A percentile compares a stretch with the other conserved stretches of the same genome.
phyloP scores from a whole-genome alignment of 2,888 invertebrate species.

The Nesidiocoris tenuis region DNA sequence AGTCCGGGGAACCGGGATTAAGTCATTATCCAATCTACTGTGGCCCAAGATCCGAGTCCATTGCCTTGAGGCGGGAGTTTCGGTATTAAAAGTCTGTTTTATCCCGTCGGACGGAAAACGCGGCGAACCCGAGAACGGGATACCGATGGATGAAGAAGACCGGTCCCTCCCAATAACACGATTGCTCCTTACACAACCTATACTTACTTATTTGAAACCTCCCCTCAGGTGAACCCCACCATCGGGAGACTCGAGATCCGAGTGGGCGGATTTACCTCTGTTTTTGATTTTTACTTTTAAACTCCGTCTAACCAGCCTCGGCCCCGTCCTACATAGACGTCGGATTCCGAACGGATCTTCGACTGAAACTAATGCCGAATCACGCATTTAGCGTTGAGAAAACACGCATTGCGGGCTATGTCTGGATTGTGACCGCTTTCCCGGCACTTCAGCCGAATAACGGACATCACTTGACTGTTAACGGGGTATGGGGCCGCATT shows the following conservation, averaged over 20 bases:
- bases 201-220: constrained; percentile 26
- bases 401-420: too few species aligned
- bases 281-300: constrained; percentile 28
- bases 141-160: constrained; percentile 6
- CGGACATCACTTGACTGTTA: too few species aligned
- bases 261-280: constrained; percentile 30
- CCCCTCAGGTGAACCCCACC: not conserved
- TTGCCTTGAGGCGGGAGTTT: not conserved
- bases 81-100: constrained; percentile 27
- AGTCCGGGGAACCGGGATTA: constrained; percentile 8
- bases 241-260: constrained; percentile 5
- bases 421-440: too few species aligned
- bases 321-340: not conserved
- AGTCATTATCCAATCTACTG: constrained; percentile 31
- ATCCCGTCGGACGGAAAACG: constrained; percentile 2
- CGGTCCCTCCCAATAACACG: constrained; percentile 27
- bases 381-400: not conserved
- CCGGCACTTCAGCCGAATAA: too few species aligned
- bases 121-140: constrained; percentile 1
- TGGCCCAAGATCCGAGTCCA: not conserved
- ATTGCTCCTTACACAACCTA: constrained; percentile 25
- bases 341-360: not conserved
- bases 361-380: not conserved
- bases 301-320: not conserved
- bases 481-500: too few species aligned